Evolutionary conservation across 1,140 invertebrate genomes (phyloP).

Genomic region (Rhyzopertha dominica): DNA sequence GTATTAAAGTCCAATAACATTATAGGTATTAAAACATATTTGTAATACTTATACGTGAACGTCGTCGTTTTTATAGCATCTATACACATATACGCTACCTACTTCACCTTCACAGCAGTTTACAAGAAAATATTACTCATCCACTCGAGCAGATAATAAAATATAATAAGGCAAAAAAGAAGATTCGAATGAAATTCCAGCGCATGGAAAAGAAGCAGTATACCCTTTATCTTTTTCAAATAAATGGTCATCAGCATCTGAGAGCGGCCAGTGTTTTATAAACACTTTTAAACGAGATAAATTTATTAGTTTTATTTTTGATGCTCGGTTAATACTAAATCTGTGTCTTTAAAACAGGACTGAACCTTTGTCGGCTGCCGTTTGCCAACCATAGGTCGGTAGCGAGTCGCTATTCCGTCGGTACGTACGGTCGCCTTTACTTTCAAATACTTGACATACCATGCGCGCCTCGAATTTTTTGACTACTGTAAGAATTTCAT

Average conservation of each 20-base stretch:
- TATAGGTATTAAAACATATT: too few relatives aligned
- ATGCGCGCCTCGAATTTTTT: slow-evolving; percentile 36
- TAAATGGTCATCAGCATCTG: slow-evolving; percentile 34
- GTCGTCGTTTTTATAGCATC: too few relatives aligned
- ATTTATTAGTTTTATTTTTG: slow-evolving; percentile 41
- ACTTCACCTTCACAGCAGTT: too few relatives aligned
- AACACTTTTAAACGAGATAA: slow-evolving; percentile 42
- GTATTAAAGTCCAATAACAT: too few relatives aligned
- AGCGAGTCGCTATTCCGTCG: slow-evolving; percentile 14
- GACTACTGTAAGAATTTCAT: slow-evolving; percentile 46
- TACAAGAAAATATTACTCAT: too few relatives aligned
- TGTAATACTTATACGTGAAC: too few relatives aligned
- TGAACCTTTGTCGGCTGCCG: slow-evolving; percentile 38
- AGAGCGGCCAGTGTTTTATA: slow-evolving; percentile 37
- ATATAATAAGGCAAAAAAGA: slow-evolving; percentile 16
- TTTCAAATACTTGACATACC: slow-evolving; percentile 26
- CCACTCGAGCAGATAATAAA: slow-evolving; percentile 3
- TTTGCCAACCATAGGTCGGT: slow-evolving; percentile 17
- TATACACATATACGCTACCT: too few relatives aligned
- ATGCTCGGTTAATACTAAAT: slow-evolving; percentile 40
- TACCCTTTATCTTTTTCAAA: slow-evolving; percentile 23
- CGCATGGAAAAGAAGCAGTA: slow-evolving; percentile 31
- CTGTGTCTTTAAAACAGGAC: slow-evolving; percentile 40
- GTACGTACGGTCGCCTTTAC: slow-evolving; percentile 26
- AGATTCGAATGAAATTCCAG: slow-evolving; percentile 32